Percentiles rank a stretch among this genome's conserved stretches.
Evolutionary conservation across 2,797 vertebrate genomes (phyloP).

Genomic region (Bradypodion ventrale): DNA sequence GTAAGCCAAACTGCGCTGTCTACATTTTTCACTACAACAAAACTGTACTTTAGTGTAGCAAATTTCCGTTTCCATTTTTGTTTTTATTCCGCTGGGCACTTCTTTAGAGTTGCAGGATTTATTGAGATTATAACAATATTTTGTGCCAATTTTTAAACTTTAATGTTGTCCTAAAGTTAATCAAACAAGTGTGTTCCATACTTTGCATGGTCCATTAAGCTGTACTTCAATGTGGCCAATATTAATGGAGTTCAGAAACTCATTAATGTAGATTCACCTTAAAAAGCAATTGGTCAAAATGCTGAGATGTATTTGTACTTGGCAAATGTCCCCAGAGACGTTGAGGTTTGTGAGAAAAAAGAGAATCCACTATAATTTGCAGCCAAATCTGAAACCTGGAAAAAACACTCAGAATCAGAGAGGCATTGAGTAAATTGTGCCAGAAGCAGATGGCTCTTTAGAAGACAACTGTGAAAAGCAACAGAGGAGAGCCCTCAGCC

Average conservation of each 20-base stretch:
- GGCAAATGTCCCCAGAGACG: not conserved
- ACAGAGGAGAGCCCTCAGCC: not conserved
- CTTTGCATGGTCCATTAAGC: slow-evolving; percentile 62
- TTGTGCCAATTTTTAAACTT: no score
- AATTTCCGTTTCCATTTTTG: slow-evolving; percentile 8
- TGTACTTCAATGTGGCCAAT: slow-evolving; percentile 38
- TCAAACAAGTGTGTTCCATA: slow-evolving; percentile 53
- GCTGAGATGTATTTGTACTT: not conserved
- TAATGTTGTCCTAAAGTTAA: slow-evolving; percentile 52
- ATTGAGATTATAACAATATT: no score
- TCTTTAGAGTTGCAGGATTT: no score
- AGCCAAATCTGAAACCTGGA: not conserved
- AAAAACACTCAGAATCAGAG: slow-evolving; percentile 4
- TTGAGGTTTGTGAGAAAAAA: not conserved
- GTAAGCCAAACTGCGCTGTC: no score
- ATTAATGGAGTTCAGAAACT: slow-evolving; percentile 45
- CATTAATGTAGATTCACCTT: slow-evolving; percentile 50
- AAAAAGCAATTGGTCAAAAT: slow-evolving; percentile 30
- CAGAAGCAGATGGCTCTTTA: not conserved
- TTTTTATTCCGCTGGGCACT: no score
- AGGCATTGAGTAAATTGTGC: slow-evolving; percentile 3
- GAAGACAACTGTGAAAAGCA: not conserved
- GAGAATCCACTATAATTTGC: not conserved
- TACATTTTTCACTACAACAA: no score
- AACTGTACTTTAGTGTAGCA: no score